Base-by-base conservation (phyloP, 37 sponge, comb jelly and placozoan genomes). In the Chondrilla cf. caribensis region DNA sequence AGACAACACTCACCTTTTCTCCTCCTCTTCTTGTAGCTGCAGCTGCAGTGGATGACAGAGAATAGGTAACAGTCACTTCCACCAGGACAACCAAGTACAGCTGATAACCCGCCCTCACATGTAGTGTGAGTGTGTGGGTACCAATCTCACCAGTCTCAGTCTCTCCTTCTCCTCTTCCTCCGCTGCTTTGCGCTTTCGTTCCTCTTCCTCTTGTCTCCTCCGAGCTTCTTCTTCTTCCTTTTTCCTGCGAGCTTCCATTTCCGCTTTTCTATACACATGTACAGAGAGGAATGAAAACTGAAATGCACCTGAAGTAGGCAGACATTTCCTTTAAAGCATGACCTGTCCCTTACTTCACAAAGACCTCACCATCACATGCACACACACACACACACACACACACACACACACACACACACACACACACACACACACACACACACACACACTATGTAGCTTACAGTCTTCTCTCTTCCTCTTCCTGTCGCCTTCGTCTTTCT, bases 401-500 rank as follows among this genome's bases (percentile, higher is more conserved):
- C 51, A 47, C 51, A 47, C 51, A 47, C 51, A 47, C 33, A 73
- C 42, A 47, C 51, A 47, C 51, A 60, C 64, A 60, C 64, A 60
- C 29, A 60, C 64, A 60, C 64, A 22, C 64, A 9, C 7, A 7
- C 6, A 7, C 4, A 39, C 51, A 47, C 51, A 47, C 51, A 47
- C 51, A 47, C 18, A 62, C 6, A 62, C 18, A 62, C 6, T 6
- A 7, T 5, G 25, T 5, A 6, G 24, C 90, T 87, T 22, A 87
- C 95, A 72, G 60, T 58, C 87, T 83, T 38, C 97, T 85, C 54
- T 89, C 94, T 70, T 93, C 94, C 44, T 93, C 94, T 42, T 95
- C 95, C 60, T 89, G 85, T 51, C 60, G 54, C 25, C 86, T 73
- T 19, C 58, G 57, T 70, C 88, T 81, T 64, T 91, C 92, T 40